A percentile compares a stretch with the other conserved stretches of the same genome.
Conservation (phyloP, 2,888 invertebrate genomes). For the Synergus umbraculus region DNA sequence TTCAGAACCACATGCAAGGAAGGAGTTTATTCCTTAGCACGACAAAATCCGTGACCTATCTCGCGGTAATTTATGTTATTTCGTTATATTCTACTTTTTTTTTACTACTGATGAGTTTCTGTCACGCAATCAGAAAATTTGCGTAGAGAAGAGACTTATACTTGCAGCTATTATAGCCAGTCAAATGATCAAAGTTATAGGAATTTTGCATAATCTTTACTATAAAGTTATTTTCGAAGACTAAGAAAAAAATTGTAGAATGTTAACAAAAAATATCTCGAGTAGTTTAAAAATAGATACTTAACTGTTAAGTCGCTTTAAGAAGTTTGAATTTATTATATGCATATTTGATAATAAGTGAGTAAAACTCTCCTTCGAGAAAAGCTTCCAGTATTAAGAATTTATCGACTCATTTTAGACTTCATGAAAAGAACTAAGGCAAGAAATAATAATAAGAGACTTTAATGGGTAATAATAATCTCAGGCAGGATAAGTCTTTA, state of each 20-base stretch:
- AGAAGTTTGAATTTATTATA: neutral
- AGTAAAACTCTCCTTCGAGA: neutral
- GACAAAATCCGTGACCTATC: constrained; percentile 31
- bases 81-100: constrained; percentile 23
- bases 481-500: neutral
- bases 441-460: constrained; percentile 1
- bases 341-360: neutral
- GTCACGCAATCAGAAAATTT: constrained; percentile 29
- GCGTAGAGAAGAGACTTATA: constrained; percentile 3
- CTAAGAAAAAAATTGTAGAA: neutral
- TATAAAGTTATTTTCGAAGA: too few relatives aligned
- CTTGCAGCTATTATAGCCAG: neutral
- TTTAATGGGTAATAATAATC: constrained; percentile 29
- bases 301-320: neutral
- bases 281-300: too few relatives aligned
- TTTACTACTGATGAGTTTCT: constrained; percentile 9
- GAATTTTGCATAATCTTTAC: neutral
- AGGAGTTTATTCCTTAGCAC: constrained; percentile 16
- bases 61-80: constrained; percentile 28
- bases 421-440: constrained; percentile 30
- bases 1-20: neutral
- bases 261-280: too few relatives aligned
- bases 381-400: neutral
- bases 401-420: constrained; percentile 22
- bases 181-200: neutral